These are phyloP conservation scores for Parochlus steinenii DNA, from an alignment of 2,888 invertebrate species.

Conservation along the genomic window DNA sequence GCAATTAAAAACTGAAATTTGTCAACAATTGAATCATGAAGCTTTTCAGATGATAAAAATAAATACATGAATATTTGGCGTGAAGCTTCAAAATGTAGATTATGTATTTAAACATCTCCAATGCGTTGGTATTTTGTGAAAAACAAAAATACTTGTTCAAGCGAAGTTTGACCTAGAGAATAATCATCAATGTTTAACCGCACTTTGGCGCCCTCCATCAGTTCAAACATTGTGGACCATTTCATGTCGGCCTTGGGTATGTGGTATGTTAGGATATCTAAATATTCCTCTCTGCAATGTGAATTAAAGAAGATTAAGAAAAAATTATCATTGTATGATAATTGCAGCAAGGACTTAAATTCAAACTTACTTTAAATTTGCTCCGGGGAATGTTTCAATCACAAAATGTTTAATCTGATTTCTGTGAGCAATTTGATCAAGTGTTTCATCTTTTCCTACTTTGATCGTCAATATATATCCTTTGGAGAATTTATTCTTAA, in stretches of 20 bases:
- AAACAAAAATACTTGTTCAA: conserved; percentile 62
- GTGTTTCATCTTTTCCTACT: conserved; percentile 3
- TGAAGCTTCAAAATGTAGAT: no score
- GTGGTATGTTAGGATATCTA: conserved; percentile 47
- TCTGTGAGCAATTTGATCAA: conserved; percentile 4
- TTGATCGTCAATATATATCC: conserved; percentile 30
- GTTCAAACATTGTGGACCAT: conserved; percentile 46
- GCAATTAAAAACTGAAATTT: no score
- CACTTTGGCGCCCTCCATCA: conserved; percentile 43
- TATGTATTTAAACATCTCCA: no score
- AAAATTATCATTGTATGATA: not conserved
- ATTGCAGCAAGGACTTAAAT: not conserved
- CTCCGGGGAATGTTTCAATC: not conserved
- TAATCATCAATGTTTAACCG: conserved; percentile 54
- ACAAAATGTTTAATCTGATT: conserved; percentile 5
- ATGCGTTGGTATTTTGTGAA: conserved; percentile 39
- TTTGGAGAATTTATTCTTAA: conserved; percentile 53
- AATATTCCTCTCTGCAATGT: conserved; percentile 40
- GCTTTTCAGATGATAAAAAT: no score
- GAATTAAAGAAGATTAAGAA: conserved; percentile 17
- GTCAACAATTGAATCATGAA: no score
- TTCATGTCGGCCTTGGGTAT: conserved; percentile 31
- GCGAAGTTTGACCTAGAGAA: conserved; percentile 59
- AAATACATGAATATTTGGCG: no score
- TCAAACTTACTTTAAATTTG: conserved; percentile 3